These are phyloP conservation scores for Drosophila niveifrons DNA, from an alignment of 2,888 invertebrate species.

Conservation along the genomic window DNA sequence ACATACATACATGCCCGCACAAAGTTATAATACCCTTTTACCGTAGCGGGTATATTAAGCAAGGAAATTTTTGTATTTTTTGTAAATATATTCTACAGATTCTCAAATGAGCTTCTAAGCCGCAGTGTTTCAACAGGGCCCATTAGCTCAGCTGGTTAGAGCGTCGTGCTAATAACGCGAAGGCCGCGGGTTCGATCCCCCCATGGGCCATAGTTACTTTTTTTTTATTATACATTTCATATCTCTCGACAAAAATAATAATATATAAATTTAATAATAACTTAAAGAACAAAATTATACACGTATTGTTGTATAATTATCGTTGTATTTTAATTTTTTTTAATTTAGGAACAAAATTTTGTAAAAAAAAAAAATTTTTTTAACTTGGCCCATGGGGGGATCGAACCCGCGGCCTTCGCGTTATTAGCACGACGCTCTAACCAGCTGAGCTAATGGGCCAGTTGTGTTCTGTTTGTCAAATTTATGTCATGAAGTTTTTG, in stretches of 20 bases:
- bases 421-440: constrained; percentile 86
- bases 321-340: background rate
- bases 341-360: background rate
- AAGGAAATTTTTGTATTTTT: too few species aligned
- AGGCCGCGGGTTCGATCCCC: constrained; percentile 86
- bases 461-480: rapidly evolving
- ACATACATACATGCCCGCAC: too few species aligned
- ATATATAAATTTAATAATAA: background rate
- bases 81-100: background rate
- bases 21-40: too few species aligned
- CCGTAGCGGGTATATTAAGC: too few species aligned
- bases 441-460: constrained; percentile 85
- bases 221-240: background rate
- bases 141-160: constrained; percentile 86
- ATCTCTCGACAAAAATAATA: background rate
- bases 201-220: constrained; percentile 80
- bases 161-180: constrained; percentile 86
- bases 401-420: constrained; percentile 86
- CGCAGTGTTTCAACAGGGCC: constrained; percentile 61
- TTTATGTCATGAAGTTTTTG: background rate
- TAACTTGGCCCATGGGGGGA: constrained; percentile 84
- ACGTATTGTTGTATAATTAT: too few species aligned
- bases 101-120: background rate
- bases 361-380: background rate
- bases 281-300: too few species aligned